phyloP scores from a whole-genome alignment of 2,797 vertebrate species.

The Chelidonichthys spinosus region DNA sequence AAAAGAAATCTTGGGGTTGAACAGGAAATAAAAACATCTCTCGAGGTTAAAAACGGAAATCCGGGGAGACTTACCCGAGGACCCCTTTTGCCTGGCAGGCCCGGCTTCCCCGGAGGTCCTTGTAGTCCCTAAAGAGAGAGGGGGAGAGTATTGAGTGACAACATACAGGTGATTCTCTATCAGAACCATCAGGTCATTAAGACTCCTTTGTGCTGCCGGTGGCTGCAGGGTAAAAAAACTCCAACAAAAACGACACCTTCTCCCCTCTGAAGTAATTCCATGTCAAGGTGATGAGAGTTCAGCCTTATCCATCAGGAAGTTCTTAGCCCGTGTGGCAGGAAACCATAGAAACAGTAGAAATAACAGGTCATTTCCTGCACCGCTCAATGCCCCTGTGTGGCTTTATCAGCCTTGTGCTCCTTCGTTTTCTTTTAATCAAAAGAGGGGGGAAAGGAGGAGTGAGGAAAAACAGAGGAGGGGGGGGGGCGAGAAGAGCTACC shows the following conservation, averaged over 20 bases:
- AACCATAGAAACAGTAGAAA: conserved; percentile 70
- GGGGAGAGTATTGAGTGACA: conserved; percentile 10
- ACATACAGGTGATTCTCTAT: conserved; percentile 6
- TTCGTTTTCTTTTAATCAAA: conserved; percentile 81
- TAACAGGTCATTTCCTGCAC: conserved; percentile 79
- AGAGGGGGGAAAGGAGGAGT: conserved; percentile 58
- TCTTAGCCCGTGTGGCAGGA: conserved; percentile 66
- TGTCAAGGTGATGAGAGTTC: conserved; percentile 64
- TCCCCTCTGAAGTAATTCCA: conserved; percentile 56
- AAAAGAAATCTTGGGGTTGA: not conserved
- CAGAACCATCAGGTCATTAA: conserved; percentile 25
- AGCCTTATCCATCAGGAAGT: conserved; percentile 61
- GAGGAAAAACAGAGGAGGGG: conserved; percentile 58
- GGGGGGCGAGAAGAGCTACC: conserved; percentile 12
- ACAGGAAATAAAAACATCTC: conserved; percentile 2
- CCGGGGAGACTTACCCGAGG: conserved; percentile 88
- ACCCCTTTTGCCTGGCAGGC: conserved; percentile 90
- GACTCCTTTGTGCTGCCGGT: not conserved
- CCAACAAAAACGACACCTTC: conserved; percentile 43
- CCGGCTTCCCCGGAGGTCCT: conserved; percentile 92
- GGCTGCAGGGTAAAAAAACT: conserved; percentile 25
- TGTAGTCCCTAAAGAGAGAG: conserved; percentile 86
- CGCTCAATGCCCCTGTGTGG: conserved; percentile 65
- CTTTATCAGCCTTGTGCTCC: conserved; percentile 59
- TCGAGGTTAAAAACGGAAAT: conserved; percentile 10